Evolutionary conservation across 2,113 vertebrate species (phyloP).

Genomic region (Gnathonemus echidnorhynchus): DNA sequence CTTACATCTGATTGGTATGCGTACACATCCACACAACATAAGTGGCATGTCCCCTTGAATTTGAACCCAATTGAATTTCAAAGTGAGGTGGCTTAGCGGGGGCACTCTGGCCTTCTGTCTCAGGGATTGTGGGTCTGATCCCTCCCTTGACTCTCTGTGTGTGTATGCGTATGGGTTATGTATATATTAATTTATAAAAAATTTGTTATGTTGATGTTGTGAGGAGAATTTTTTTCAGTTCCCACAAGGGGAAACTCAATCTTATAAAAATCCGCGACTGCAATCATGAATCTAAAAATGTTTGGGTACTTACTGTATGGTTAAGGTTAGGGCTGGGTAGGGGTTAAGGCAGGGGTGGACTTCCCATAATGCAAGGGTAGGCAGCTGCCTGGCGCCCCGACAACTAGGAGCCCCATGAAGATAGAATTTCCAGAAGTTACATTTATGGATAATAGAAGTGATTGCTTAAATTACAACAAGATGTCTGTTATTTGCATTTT

Average conservation of each 20-base stretch:
- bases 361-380: background rate
- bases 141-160: background rate
- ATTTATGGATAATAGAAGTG: background rate
- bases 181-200: background rate
- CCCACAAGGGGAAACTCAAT: background rate
- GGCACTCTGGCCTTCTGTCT: background rate
- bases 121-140: background rate
- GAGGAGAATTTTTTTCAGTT: background rate
- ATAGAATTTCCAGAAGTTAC: background rate
- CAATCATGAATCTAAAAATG: background rate
- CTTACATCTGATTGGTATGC: background rate
- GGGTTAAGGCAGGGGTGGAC: background rate
- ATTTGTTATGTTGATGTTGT: background rate
- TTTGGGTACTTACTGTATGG: background rate
- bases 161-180: background rate
- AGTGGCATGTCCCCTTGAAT: background rate
- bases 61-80: conserved; percentile 4
- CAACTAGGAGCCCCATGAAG: background rate
- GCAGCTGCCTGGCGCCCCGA: background rate
- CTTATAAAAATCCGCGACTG: background rate
- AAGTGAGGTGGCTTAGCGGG: background rate
- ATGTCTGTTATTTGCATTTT: background rate
- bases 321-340: background rate
- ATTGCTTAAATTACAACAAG: background rate
- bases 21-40: background rate